phyloP scores from a whole-genome alignment of 2,113 vertebrate genomes.

The Phylloscopus trochiloides region DNA sequence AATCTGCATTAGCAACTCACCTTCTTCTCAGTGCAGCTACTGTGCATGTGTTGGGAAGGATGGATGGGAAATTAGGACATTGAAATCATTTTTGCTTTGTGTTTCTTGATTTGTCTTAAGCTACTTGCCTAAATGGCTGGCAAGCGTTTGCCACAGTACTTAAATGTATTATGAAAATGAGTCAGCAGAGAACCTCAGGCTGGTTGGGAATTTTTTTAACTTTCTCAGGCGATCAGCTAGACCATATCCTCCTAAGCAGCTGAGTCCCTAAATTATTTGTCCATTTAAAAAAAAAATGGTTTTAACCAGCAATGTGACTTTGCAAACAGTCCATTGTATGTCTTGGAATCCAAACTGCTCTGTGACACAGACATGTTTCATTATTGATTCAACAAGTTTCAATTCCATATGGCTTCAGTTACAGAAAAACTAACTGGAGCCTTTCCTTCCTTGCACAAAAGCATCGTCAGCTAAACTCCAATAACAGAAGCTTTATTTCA shows the following conservation, averaged over 20 bases:
- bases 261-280: neutral
- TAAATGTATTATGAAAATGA: neutral
- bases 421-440: conserved; percentile 18
- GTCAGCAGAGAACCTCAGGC: neutral
- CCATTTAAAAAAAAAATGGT: neutral
- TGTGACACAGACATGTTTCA: conserved; percentile 30
- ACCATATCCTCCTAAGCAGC: neutral
- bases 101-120: neutral
- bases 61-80: neutral
- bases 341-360: conserved; percentile 35
- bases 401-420: conserved; percentile 54
- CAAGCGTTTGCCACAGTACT: neutral
- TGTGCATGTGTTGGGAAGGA: neutral
- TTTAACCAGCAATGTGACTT: conserved; percentile 15
- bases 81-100: neutral
- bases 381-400: conserved; percentile 55
- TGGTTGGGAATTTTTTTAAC: neutral
- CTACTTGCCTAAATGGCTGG: neutral
- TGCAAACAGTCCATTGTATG: conserved; percentile 36
- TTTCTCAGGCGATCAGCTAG: neutral
- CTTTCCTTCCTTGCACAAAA: conserved; percentile 43
- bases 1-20: conserved; percentile 27
- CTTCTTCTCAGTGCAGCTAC: neutral
- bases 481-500: conserved; percentile 32
- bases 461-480: conserved; percentile 34